These are phyloP conservation scores for Coregonus sp. DNA, from an alignment of 2,797 vertebrate genomes.

Conservation along the genomic window DNA sequence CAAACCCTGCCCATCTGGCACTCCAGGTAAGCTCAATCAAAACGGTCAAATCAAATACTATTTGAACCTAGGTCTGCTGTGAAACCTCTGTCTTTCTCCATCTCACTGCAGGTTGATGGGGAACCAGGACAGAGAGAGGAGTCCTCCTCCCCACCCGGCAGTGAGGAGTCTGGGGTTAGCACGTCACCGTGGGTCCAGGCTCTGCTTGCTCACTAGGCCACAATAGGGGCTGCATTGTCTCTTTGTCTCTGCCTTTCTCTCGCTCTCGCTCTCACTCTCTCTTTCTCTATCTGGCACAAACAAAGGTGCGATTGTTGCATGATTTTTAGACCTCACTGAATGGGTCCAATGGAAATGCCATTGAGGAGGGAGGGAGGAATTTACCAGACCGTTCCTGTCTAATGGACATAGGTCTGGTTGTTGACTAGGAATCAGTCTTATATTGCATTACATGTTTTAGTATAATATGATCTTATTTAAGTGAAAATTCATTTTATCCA, in stretches of 20 bases:
- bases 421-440: conserved; percentile 31
- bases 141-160: conserved; percentile 34
- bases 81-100: conserved; percentile 55
- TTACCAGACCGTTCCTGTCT: conserved; percentile 20
- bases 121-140: conserved; percentile 51
- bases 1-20: background rate
- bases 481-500: conserved; percentile 21
- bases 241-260: no score
- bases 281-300: conserved; percentile 23
- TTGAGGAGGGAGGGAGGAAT: background rate
- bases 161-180: conserved; percentile 46
- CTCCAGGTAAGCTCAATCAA: background rate
- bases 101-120: conserved; percentile 51
- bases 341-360: conserved; percentile 11
- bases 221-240: conserved; percentile 62
- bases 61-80: conserved; percentile 23
- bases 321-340: conserved; percentile 32
- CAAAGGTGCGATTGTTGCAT: conserved; percentile 59
- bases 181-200: conserved; percentile 37
- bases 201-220: conserved; percentile 55
- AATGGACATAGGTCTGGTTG: conserved; percentile 26
- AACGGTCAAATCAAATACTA: background rate
- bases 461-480: conserved; percentile 43
- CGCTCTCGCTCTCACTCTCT: no score
- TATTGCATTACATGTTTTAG: conserved; percentile 50